Conservation (phyloP, 2,888 invertebrate genomes). For the Cheilosia vernalis region DNA sequence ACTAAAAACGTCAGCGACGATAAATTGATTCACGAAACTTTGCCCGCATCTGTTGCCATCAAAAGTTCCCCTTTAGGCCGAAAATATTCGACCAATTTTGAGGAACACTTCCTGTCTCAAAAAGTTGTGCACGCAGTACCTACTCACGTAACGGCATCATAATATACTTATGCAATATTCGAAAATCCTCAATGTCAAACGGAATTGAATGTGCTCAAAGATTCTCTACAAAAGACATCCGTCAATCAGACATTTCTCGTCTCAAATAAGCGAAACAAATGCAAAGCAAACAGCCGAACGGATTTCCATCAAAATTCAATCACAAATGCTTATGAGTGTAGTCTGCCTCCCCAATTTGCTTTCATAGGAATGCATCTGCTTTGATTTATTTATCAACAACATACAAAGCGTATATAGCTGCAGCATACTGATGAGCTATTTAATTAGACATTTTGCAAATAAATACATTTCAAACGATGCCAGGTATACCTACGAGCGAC, state of each 20-base stretch:
- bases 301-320: conserved; percentile 20
- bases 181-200: conserved; percentile 12
- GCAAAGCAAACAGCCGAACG: neutral
- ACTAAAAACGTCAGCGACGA: conserved; percentile 8
- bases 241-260: conserved; percentile 1
- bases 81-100: neutral
- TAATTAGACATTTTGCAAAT: conserved; percentile 30
- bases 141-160: neutral
- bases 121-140: neutral
- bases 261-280: conserved; percentile 11
- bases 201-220: neutral
- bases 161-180: conserved; percentile 1
- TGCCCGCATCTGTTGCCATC: conserved; percentile 16
- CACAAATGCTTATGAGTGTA: neutral
- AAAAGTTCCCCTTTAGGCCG: neutral
- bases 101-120: neutral
- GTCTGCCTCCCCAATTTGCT: neutral
- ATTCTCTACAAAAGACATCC: neutral
- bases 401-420: neutral
- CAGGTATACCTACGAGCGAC: conserved; percentile 22
- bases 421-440: conserved; percentile 20
- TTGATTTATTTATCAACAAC: conserved; percentile 18
- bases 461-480: conserved; percentile 16
- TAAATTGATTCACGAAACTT: conserved; percentile 17
- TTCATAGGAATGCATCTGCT: conserved; percentile 4